Conservation (phyloP, 2,113 vertebrate genomes). For the Oncorhynchus mykiss region DNA sequence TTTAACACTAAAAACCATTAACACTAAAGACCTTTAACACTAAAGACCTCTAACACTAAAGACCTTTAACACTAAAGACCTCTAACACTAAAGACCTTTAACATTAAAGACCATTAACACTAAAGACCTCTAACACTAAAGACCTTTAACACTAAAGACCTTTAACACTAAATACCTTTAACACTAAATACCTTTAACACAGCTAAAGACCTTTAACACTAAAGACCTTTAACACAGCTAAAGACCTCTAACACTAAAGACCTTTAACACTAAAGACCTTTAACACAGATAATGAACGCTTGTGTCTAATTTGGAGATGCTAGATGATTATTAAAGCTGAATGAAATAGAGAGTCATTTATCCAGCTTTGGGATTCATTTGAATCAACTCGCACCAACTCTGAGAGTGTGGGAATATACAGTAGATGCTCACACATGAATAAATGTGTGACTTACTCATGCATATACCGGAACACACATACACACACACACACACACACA, state of each 20-base stretch:
- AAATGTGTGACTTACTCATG: constrained; percentile 28
- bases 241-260: neutral
- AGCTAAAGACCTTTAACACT: no score
- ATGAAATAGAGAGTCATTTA: constrained; percentile 36
- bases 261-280: no score
- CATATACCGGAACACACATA: neutral
- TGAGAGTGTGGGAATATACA: constrained; percentile 24
- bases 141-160: no score
- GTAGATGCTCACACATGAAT: constrained; percentile 13
- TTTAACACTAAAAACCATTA: no score
- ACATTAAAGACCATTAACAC: no score
- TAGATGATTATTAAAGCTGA: constrained; percentile 40
- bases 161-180: no score
- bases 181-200: no score
- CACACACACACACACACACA: neutral
- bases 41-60: neutral
- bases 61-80: no score
- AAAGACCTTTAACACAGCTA: no score
- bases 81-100: no score
- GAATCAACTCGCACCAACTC: constrained; percentile 30
- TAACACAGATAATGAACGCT: constrained; percentile 31
- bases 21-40: no score
- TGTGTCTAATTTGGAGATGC: constrained; percentile 33
- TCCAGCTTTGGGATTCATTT: constrained; percentile 40
- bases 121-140: no score